A percentile compares a stretch with the other conserved stretches of the same genome.
These are phyloP conservation scores for Neostethus bicornis DNA, from an alignment of 2,797 vertebrate genomes.

Conservation along the genomic window DNA sequence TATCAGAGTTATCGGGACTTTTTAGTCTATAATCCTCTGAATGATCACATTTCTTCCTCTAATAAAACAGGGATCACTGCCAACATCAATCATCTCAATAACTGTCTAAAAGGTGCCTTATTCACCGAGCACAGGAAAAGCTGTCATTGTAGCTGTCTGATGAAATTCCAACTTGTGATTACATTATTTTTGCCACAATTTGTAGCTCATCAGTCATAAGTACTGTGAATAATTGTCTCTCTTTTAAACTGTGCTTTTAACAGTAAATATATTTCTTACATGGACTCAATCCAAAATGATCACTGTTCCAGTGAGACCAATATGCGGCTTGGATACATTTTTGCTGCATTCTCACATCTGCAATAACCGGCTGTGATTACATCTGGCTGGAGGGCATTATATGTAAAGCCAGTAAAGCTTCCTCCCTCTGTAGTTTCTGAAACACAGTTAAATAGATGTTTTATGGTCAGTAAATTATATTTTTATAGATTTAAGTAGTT, in stretches of 20 bases:
- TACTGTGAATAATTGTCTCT: conserved; percentile 12
- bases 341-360: conserved; percentile 16
- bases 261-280: conserved; percentile 10
- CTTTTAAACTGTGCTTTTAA: conserved; percentile 28
- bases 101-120: conserved; percentile 70
- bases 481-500: conserved; percentile 7
- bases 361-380: conserved; percentile 28
- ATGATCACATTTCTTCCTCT: conserved; percentile 17
- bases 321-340: conserved; percentile 17
- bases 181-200: conserved; percentile 38
- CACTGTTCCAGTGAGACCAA: conserved; percentile 14
- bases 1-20: conserved; percentile 3
- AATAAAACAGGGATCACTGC: conserved; percentile 19
- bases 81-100: conserved; percentile 46
- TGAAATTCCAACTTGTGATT: conserved; percentile 48
- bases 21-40: conserved; percentile 9
- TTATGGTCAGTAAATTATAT: neutral
- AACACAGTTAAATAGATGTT: neutral
- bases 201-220: conserved; percentile 9
- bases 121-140: conserved; percentile 35
- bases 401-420: conserved; percentile 15
- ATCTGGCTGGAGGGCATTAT: conserved; percentile 44
- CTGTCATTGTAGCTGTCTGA: conserved; percentile 55
- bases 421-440: conserved; percentile 34
- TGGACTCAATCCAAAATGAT: neutral